A percentile compares a stretch with the other conserved stretches of the same genome.
Evolutionary conservation across 1,140 invertebrate genomes (phyloP).

Genomic region (Euschistus heros): DNA sequence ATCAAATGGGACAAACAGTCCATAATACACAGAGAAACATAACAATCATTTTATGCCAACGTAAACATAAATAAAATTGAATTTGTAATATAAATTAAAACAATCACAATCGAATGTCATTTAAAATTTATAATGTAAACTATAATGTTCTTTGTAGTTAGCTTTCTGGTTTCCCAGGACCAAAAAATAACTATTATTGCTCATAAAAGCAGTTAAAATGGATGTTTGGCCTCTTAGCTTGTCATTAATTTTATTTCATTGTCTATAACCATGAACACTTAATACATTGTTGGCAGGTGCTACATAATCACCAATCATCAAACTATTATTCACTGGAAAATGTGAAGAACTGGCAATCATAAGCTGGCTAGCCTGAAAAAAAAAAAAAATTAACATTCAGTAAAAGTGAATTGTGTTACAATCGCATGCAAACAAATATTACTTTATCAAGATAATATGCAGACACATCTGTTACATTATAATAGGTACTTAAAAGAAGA

Average conservation of each 20-base stretch:
- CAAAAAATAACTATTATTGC: conserved; percentile 6
- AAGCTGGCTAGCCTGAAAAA: conserved; percentile 38
- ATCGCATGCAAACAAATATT: too few species aligned
- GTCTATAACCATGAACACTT: conserved; percentile 29
- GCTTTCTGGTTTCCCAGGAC: too few species aligned
- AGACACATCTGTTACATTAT: too few species aligned
- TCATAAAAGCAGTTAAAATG: conserved; percentile 9
- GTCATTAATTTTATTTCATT: conserved; percentile 18
- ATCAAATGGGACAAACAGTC: background rate
- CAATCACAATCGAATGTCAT: conserved; percentile 3
- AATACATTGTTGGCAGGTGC: conserved; percentile 44
- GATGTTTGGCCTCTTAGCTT: background rate
- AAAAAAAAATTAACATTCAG: background rate
- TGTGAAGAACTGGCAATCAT: conserved; percentile 49
- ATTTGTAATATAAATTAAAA: background rate
- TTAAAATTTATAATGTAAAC: too few species aligned
- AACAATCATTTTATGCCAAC: background rate
- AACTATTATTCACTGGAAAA: conserved; percentile 58
- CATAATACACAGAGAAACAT: background rate
- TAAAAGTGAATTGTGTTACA: too few species aligned
- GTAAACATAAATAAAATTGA: conserved; percentile 10
- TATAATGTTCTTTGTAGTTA: too few species aligned
- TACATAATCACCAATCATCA: conserved; percentile 71
- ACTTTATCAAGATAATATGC: too few species aligned
- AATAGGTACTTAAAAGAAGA: too few species aligned